Base-by-base conservation (phyloP, 2,113 vertebrate genomes). In the Petrocephalus microphthalmus region DNA sequence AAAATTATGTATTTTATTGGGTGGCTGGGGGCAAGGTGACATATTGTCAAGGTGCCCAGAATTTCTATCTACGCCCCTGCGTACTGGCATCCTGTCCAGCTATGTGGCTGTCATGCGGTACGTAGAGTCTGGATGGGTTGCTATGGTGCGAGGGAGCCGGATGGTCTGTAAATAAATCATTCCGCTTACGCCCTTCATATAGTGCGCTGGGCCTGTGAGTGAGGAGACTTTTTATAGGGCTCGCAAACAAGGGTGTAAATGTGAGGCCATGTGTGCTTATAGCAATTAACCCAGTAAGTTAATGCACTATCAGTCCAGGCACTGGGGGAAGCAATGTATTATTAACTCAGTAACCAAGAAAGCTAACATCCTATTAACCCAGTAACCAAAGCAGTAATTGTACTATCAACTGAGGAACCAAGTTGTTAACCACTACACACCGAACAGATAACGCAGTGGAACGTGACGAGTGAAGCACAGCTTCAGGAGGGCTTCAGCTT, bases 221-320 rank as follows among this genome's bases (percentile, higher is more conserved):
- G 10, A 13, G 25, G 60, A 13, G 22, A 49, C 7, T 7, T 83
- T 83, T 49, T 49, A n/a, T n/a, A 83, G 81, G 4, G 81, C 22
- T 45, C 37, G 81, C 19, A 83, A 83, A 49, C 81, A 88, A 85
- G 60, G 85, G 49, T 81, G 64, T 33, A 71, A 52, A 85, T 29
- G 33, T 78, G 71, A 78, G 25, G 60, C 60, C 3, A 3, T 0
- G 60, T 13, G n/a, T 1, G 25, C 13, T 7, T 78, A 42, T 78
- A 42, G 71, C 19, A 78, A 33, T 78, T 78, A 78, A 42, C 71
- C 71, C 33, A 42, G 33, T 78, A 78, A 78, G 71, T 78, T 78
- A 78, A 42, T 78, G 71, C 33, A 33, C 29, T 15, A 71, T 29
- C n/a, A 37, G 29, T 11, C 64, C 15, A 1, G 33, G 25, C 67